Evolutionary conservation across 2,888 invertebrate species (phyloP).

Genomic region (Leptopilina myrica): DNA sequence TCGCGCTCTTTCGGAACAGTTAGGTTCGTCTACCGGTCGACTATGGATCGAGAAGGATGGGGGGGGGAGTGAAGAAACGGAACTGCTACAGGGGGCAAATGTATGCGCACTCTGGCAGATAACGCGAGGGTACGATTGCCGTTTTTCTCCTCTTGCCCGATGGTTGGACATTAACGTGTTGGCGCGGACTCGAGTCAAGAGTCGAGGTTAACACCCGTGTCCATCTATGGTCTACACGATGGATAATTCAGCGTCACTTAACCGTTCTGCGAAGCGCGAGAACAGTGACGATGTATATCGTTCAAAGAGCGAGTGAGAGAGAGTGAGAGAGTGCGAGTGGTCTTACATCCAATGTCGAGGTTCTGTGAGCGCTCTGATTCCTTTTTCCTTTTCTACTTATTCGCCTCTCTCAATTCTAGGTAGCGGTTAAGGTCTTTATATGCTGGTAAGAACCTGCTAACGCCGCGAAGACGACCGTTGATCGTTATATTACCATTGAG

Average conservation of each 20-base stretch:
- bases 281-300: conserved; percentile 55
- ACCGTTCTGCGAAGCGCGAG: conserved; percentile 59
- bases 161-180: conserved; percentile 61
- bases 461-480: conserved; percentile 34
- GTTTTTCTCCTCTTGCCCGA: conserved; percentile 53
- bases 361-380: conserved; percentile 50
- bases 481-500: conserved; percentile 41
- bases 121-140: conserved; percentile 61
- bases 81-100: conserved; percentile 68
- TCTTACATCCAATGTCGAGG: conserved; percentile 17
- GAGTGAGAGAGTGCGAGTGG: background rate
- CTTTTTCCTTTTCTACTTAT: conserved; percentile 42
- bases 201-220: conserved; percentile 64
- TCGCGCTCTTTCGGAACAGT: conserved; percentile 69
- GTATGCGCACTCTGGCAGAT: conserved; percentile 67
- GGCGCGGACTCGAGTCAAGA: conserved; percentile 57
- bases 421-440: conserved; percentile 49
- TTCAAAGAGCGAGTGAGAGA: background rate
- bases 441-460: conserved; percentile 38
- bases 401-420: conserved; percentile 46
- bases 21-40: conserved; percentile 67
- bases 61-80: conserved; percentile 65
- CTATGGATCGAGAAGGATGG: conserved; percentile 46
- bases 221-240: conserved; percentile 66
- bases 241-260: conserved; percentile 70